These are phyloP conservation scores for Callinectes sapidus DNA, from an alignment of 2,888 invertebrate species.

Conservation along the genomic window DNA sequence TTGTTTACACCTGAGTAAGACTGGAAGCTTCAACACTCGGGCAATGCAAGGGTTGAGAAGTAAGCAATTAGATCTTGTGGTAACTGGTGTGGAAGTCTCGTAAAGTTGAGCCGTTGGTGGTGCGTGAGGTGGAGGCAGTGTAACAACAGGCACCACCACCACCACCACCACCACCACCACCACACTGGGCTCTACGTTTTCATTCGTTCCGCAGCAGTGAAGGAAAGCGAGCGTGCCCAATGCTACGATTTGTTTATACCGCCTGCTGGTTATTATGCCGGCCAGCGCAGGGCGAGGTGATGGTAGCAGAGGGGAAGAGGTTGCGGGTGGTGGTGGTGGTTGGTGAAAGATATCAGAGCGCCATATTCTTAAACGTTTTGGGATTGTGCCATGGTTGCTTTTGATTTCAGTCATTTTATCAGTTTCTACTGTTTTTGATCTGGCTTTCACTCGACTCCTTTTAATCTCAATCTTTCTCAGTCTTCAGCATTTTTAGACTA, in stretches of 20 bases:
- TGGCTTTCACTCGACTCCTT: too few species aligned
- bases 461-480: too few species aligned
- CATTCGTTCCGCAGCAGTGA: conserved; percentile 13
- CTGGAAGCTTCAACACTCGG: neutral
- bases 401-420: too few species aligned
- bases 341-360: too few species aligned
- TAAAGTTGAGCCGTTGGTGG: neutral
- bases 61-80: neutral
- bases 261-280: neutral
- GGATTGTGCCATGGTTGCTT: too few species aligned
- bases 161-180: neutral
- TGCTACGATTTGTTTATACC: conserved; percentile 26
- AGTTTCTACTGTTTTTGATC: too few species aligned
- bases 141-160: neutral
- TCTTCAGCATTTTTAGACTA: too few species aligned
- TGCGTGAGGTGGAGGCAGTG: neutral
- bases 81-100: neutral
- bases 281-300: neutral
- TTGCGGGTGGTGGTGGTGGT: too few species aligned
- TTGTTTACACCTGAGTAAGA: neutral
- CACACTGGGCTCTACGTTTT: neutral
- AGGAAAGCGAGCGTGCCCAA: conserved; percentile 31
- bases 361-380: too few species aligned
- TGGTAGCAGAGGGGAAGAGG: too few species aligned
- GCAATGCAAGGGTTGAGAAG: neutral